Conservation (phyloP, 1,140 invertebrate genomes). For the Aphelinus certus region DNA sequence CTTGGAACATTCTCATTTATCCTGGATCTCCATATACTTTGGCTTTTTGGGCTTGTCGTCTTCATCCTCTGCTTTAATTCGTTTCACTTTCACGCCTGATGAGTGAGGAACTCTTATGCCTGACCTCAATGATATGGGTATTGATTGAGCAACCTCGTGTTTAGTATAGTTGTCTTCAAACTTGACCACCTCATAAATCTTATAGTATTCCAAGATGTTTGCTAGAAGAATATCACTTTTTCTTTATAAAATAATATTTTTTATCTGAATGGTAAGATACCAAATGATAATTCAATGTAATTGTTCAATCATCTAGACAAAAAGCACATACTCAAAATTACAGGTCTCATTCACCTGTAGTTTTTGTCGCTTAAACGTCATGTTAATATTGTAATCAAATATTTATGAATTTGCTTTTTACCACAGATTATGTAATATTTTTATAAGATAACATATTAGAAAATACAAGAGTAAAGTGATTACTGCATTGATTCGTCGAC, state of each 20-base stretch:
- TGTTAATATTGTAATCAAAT: background rate
- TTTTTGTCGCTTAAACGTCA: too few relatives aligned
- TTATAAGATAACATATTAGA: background rate
- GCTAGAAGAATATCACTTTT: slow-evolving; percentile 52
- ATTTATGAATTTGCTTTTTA: background rate
- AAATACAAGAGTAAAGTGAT: background rate
- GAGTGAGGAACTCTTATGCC: slow-evolving; percentile 5
- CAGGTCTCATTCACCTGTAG: background rate
- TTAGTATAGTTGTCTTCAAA: background rate
- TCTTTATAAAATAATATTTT: slow-evolving; percentile 38
- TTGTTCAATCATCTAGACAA: too few relatives aligned
- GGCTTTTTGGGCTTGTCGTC: slow-evolving; percentile 33
- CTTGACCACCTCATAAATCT: slow-evolving; percentile 63
- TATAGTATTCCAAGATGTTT: slow-evolving; percentile 68
- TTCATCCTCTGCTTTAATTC: background rate
- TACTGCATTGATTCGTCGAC: background rate
- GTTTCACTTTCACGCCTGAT: background rate
- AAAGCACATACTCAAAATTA: background rate
- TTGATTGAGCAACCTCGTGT: too few relatives aligned
- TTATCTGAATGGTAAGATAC: background rate
- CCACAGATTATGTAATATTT: too few relatives aligned
- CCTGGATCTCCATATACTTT: slow-evolving; percentile 1
- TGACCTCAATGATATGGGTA: slow-evolving; percentile 5
- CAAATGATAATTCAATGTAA: background rate
- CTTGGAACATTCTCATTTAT: slow-evolving; percentile 2